Evolutionary conservation across 2,113 vertebrate genomes (phyloP), one percentile per base, ranked within the genome.

Genomic region (Cyanoliseus patagonus): DNA sequence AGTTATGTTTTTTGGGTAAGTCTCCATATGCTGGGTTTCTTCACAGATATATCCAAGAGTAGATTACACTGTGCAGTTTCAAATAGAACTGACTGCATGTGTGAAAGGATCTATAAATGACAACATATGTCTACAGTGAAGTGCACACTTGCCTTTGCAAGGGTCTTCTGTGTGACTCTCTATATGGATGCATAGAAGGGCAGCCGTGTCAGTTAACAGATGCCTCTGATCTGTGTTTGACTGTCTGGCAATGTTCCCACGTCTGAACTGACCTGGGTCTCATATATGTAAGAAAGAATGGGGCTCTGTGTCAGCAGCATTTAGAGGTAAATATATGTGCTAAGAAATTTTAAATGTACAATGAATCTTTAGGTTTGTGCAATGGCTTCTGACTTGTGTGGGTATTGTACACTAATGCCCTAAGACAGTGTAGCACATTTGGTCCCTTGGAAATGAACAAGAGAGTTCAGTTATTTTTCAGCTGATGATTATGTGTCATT

Each of bases 391-490:
- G 84, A 47, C 84, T 91, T 37, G 44, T 11, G 46, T 8, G 12
- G 61, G 28, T 49, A 79, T 70, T 82, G 94, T 69, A 70, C 8
- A 10, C 66, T 94, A 94, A 88, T 94, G 83, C 85, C 81, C 94
- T 92, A 72, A 78, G 92, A 90, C 59, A 90, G 62, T 33, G 72
- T 49, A 91, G 77, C 86, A 67, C 77, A 39, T 92, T 69, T 79
- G 37, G 67, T 93, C 66, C 53, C 81, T 82, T 59, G 75, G 67
- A 95, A 96, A 85, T 91, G 86, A 88, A 46, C 63, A 73, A 41
- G 69, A 49, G 64, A 76, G 69, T 82, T 94, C 67, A 28, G 74
- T 94, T 89, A 87, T 96, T 96, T 96, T 93, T 94, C 94, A 94
- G 91, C 84, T 57, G 57, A 83, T 93, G 95, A 92, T 95, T 93